Percentiles rank a stretch among this genome's conserved stretches.
Conservation (phyloP, 2,113 vertebrate genomes). For the Acrocephalus arundinaceus region DNA sequence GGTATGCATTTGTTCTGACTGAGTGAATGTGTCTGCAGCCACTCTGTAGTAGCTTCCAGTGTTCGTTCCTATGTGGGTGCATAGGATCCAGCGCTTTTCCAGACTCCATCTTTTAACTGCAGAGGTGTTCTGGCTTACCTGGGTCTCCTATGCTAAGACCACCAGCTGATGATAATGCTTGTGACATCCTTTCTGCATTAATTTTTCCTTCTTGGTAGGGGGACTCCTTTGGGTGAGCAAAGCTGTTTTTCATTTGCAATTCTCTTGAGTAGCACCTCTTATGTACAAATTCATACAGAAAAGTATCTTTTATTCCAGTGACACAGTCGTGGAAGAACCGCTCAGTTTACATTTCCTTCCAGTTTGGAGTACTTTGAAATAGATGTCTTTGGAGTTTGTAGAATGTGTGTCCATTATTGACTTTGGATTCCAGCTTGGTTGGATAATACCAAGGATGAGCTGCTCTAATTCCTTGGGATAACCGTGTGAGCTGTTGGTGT, state of each 20-base stretch:
- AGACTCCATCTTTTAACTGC: not conserved
- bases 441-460: not conserved
- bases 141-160: not conserved
- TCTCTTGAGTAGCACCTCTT: not conserved
- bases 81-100: fast-evolving
- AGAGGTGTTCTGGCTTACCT: not conserved
- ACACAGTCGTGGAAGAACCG: not conserved
- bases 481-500: not conserved
- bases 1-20: not conserved
- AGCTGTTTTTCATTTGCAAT: not conserved
- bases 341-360: not conserved
- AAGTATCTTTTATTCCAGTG: not conserved
- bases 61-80: fast-evolving
- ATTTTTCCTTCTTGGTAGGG: not conserved
- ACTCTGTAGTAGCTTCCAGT: not conserved
- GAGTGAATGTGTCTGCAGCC: not conserved
- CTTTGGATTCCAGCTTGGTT: not conserved
- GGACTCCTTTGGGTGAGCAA: not conserved
- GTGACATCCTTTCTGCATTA: not conserved
- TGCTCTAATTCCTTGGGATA: not conserved
- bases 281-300: not conserved
- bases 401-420: not conserved
- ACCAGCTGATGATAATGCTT: not conserved
- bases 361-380: not conserved
- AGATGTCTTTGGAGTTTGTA: not conserved